Conservation (phyloP, 2,797 vertebrate species). For the Lepus townsendii region DNA sequence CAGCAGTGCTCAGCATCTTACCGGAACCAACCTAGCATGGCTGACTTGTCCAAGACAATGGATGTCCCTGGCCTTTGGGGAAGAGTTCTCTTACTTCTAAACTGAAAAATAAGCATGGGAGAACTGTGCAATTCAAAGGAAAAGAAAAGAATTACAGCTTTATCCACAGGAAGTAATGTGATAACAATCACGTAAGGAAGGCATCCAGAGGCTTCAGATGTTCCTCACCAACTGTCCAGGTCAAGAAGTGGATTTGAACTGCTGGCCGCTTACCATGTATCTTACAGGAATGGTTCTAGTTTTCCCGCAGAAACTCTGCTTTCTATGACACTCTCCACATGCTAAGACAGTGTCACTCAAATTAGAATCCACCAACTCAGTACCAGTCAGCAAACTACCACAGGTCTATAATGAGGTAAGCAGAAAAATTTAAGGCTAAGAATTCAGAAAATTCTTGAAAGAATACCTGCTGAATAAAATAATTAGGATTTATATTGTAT, state of each 20-base stretch:
- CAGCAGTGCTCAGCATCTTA: background rate
- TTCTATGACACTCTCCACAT: background rate
- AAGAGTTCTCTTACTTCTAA: background rate
- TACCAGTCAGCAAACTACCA: background rate
- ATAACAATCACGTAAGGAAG: background rate
- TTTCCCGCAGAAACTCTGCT: background rate
- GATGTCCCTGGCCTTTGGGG: background rate
- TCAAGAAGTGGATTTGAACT: slow-evolving; percentile 43
- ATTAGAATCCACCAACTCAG: background rate
- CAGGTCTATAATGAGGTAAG: background rate
- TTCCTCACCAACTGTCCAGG: background rate
- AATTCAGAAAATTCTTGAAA: slow-evolving; percentile 31
- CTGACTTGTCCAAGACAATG: background rate
- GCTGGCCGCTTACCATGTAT: background rate
- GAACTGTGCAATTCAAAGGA: background rate
- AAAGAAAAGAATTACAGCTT: background rate
- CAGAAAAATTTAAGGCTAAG: background rate
- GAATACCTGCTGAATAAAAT: background rate
- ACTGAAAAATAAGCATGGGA: background rate
- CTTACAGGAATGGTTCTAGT: background rate
- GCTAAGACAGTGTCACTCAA: background rate
- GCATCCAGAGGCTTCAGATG: background rate
- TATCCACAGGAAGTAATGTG: background rate
- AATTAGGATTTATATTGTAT: background rate
- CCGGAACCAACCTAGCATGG: background rate